Conservation (phyloP, 2,888 invertebrate species). For the Neoaliturus tenellus region DNA sequence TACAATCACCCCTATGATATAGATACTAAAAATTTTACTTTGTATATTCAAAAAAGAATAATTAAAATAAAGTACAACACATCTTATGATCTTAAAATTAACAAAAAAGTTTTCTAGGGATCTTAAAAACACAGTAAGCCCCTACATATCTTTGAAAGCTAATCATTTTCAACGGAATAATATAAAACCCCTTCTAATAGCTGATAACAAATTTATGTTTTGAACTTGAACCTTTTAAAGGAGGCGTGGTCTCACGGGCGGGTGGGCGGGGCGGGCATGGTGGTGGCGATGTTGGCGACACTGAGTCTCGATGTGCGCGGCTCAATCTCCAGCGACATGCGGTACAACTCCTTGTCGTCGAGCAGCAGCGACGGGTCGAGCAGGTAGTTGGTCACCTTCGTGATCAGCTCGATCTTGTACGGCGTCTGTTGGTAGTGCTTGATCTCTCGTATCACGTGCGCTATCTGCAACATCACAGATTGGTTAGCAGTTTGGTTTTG, state of each 20-base stretch:
- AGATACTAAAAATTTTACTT: too few species aligned
- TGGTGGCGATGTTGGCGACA: constrained; percentile 69
- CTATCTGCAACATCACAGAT: constrained; percentile 78
- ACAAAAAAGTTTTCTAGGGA: too few species aligned
- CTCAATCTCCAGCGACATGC: constrained; percentile 88
- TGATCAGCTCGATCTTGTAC: constrained; percentile 91
- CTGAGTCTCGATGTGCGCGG: constrained; percentile 82
- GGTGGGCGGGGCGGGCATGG: constrained; percentile 64
- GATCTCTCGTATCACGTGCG: constrained; percentile 94
- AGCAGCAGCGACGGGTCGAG: constrained; percentile 86
- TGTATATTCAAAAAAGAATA: too few species aligned
- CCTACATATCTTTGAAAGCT: too few species aligned
- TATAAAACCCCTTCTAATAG: constrained; percentile 18
- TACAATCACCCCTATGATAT: too few species aligned
- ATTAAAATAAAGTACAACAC: too few species aligned
- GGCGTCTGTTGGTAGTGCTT: constrained; percentile 94
- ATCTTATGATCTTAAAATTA: too few species aligned
- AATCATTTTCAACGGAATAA: not conserved
- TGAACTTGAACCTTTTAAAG: constrained; percentile 45
- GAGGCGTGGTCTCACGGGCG: constrained; percentile 31
- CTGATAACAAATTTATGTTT: not conserved
- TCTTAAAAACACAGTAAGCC: too few species aligned
- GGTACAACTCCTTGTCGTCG: constrained; percentile 86
- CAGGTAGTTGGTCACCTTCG: constrained; percentile 86
- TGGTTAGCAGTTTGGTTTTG: not conserved